phyloP scores from a whole-genome alignment of 1,140 invertebrate genomes.

The Penaeus chinensis region DNA sequence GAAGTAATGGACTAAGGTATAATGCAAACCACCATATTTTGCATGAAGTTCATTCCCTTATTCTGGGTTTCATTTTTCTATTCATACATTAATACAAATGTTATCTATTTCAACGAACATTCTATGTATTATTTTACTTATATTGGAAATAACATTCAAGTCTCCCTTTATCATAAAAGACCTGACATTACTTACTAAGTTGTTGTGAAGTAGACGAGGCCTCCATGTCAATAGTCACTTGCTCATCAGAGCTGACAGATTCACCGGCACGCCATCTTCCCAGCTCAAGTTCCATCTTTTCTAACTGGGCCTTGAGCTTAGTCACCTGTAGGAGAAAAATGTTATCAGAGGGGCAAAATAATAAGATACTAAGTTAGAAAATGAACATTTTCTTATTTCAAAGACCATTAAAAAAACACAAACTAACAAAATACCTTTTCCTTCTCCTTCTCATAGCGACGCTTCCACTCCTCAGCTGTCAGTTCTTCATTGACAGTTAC shows the following conservation, averaged over 20 bases:
- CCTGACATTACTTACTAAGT: constrained; percentile 35
- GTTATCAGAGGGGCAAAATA: not conserved
- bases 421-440: constrained; percentile 85
- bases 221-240: constrained; percentile 82
- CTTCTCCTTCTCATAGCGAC: constrained; percentile 96
- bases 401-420: not conserved
- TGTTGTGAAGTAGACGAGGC: constrained; percentile 64
- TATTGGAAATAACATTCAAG: no score
- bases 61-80: no score
- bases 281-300: constrained; percentile 90
- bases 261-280: constrained; percentile 88
- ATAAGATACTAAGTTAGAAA: no score
- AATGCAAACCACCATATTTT: no score
- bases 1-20: no score
- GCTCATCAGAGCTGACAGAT: constrained; percentile 91
- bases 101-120: not conserved
- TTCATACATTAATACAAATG: no score
- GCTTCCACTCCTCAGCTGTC: constrained; percentile 99
- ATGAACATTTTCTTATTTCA: no score
- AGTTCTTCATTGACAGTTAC: constrained; percentile 99
- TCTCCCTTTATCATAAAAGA: not conserved
- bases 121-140: not conserved
- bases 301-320: constrained; percentile 86
- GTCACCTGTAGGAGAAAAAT: constrained; percentile 28
- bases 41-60: no score